These are phyloP conservation scores for Pogonus chalceus DNA, from an alignment of 1,140 invertebrate genomes.

Conservation along the genomic window DNA sequence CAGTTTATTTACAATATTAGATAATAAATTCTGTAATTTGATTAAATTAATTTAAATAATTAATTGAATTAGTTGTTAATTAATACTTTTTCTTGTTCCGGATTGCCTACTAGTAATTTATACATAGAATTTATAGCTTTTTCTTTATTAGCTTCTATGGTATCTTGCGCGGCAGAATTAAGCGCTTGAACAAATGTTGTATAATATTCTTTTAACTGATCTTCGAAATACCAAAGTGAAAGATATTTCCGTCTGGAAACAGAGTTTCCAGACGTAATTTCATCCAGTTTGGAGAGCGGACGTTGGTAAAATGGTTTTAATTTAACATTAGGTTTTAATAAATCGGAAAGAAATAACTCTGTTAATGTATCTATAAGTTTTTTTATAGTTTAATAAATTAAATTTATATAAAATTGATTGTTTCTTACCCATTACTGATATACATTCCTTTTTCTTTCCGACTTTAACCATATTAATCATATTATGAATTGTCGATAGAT, in stretches of 20 bases:
- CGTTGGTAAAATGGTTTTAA: slow-evolving; percentile 64
- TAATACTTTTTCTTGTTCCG: slow-evolving; percentile 76
- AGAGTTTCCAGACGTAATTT: slow-evolving; percentile 40
- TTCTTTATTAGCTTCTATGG: slow-evolving; percentile 68
- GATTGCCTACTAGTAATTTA: slow-evolving; percentile 68
- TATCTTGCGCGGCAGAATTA: slow-evolving; percentile 52
- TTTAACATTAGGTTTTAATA: slow-evolving; percentile 63
- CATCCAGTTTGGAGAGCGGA: slow-evolving; percentile 41
- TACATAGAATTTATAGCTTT: slow-evolving; percentile 69
- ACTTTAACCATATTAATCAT: slow-evolving; percentile 71
- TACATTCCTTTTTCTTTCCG: slow-evolving; percentile 67
- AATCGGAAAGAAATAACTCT: slow-evolving; percentile 66
- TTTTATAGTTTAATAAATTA: slow-evolving; percentile 4
- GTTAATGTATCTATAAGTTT: slow-evolving; percentile 49
- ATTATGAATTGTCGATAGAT: slow-evolving; percentile 56
- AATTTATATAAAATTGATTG: slow-evolving; percentile 9
- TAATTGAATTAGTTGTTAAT: slow-evolving; percentile 4
- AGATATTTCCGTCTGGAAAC: slow-evolving; percentile 45
- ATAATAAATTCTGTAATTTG: slow-evolving; percentile 57
- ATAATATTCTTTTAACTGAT: slow-evolving; percentile 70
- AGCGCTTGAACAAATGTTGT: slow-evolving; percentile 53
- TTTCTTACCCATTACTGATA: slow-evolving; percentile 48
- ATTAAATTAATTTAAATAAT: slow-evolving; percentile 1
- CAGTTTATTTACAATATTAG: slow-evolving; percentile 84
- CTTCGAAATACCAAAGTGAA: slow-evolving; percentile 69